Evolutionary conservation across 2,113 vertebrate genomes (phyloP).

Genomic region (Illadopsis cleaveri): DNA sequence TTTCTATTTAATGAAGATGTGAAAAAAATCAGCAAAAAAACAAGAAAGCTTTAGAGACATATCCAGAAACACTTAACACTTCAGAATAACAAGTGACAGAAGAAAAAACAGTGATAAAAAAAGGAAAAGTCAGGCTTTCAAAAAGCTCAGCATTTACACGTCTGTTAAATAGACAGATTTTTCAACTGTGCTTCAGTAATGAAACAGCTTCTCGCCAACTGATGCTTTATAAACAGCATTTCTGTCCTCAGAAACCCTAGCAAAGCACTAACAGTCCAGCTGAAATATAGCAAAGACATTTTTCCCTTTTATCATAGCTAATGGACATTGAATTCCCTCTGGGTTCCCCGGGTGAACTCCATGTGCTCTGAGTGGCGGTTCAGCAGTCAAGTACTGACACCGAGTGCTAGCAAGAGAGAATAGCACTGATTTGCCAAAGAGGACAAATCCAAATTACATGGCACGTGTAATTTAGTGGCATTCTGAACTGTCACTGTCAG

Average conservation of each 20-base stretch:
- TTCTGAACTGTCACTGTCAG: background rate
- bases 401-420: background rate
- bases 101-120: background rate
- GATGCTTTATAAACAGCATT: background rate
- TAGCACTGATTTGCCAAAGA: background rate
- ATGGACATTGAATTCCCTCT: background rate
- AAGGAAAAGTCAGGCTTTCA: background rate
- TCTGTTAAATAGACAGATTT: background rate
- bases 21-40: background rate
- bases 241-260: background rate
- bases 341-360: rapidly evolving
- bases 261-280: background rate
- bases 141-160: background rate
- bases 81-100: background rate
- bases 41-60: background rate
- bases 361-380: background rate
- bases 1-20: background rate
- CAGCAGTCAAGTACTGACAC: background rate
- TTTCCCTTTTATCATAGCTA: background rate
- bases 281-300: background rate
- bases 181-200: background rate
- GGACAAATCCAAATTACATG: background rate
- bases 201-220: background rate
- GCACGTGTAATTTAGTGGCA: background rate
- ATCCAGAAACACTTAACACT: background rate